phyloP scores from a whole-genome alignment of 2,113 vertebrate species.

The Labrus mixtus region DNA sequence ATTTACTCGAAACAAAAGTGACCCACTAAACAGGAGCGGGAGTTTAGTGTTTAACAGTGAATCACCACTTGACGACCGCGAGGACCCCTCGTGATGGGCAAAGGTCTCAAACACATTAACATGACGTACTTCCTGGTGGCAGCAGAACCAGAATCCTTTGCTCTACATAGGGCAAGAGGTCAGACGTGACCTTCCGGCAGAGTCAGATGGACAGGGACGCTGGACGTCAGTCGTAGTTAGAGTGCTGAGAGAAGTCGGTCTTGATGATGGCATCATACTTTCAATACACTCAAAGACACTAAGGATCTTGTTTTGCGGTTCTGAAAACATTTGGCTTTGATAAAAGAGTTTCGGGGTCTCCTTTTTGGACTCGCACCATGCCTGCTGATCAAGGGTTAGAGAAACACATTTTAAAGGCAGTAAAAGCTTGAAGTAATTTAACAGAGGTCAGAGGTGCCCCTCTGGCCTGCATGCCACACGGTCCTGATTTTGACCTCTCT shows the following conservation, averaged over 20 bases:
- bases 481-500: not conserved
- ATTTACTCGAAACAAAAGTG: constrained; percentile 33
- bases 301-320: too few species aligned
- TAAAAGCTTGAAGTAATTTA: not conserved
- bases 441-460: not conserved
- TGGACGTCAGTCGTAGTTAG: too few species aligned
- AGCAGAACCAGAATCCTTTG: constrained; percentile 5
- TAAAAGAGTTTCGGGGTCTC: too few species aligned
- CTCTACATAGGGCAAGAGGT: not conserved
- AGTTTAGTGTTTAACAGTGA: constrained; percentile 7
- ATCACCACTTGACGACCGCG: not conserved
- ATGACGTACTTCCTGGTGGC: constrained; percentile 11
- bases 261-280: too few species aligned
- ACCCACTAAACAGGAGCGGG: not conserved
- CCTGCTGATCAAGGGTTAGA: too few species aligned
- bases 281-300: too few species aligned
- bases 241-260: too few species aligned
- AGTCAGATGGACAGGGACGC: not conserved
- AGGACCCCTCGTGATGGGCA: constrained; percentile 10
- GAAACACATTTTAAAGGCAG: not conserved
- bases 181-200: not conserved
- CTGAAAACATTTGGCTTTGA: too few species aligned
- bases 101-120: constrained; percentile 37
- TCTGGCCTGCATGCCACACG: too few species aligned
- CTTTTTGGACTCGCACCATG: too few species aligned